Conservation (phyloP, 2,113 vertebrate genomes). For the Dicaeum eximium region DNA sequence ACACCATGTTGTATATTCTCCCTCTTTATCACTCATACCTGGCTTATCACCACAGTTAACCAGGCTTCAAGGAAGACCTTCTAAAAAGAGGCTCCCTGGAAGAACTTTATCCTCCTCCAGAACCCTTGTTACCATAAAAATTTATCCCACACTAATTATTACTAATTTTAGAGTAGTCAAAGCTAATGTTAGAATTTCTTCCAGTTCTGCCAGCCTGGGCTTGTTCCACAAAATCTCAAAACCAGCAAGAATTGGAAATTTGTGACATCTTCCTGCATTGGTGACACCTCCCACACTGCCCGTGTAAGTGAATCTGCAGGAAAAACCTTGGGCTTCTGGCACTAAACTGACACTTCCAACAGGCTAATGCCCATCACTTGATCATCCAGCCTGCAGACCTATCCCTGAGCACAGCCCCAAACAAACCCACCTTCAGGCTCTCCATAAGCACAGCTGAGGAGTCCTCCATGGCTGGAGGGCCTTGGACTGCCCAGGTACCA, state of each 20-base stretch:
- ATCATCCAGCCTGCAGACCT: not conserved
- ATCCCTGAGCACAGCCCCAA: not conserved
- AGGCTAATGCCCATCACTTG: not conserved
- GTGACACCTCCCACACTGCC: not conserved
- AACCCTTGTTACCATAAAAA: not conserved
- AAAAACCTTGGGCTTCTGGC: not conserved
- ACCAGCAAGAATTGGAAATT: not conserved
- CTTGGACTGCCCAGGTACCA: conserved; percentile 88
- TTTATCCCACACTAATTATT: not conserved
- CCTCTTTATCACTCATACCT: not conserved
- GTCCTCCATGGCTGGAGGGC: conserved; percentile 85
- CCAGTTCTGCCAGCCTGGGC: not conserved
- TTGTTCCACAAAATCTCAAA: not conserved
- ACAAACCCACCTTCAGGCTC: conserved; percentile 87
- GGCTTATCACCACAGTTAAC: not conserved
- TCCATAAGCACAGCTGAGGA: conserved; percentile 93
- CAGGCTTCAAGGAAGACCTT: not conserved
- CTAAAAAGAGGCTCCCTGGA: not conserved
- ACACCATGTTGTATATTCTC: not conserved
- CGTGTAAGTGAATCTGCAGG: not conserved
- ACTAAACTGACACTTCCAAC: not conserved
- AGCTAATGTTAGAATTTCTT: not conserved
- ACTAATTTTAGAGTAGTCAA: not conserved
- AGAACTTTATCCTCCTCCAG: not conserved
- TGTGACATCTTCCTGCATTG: not conserved